Percentiles rank a stretch among this genome's conserved stretches.
phyloP scores from a whole-genome alignment of 2,888 invertebrate species.

The Cataglyphis altisquamis region DNA sequence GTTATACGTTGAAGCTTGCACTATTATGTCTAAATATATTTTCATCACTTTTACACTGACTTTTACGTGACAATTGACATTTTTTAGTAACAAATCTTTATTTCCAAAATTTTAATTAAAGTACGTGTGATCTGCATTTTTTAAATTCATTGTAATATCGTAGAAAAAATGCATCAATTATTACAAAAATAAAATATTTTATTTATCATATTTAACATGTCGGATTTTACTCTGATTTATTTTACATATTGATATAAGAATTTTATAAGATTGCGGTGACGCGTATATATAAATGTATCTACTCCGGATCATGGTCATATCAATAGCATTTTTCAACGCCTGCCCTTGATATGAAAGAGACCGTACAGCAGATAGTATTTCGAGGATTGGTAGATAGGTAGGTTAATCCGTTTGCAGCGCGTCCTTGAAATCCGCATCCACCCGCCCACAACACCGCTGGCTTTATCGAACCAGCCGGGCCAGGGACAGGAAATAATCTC shows the following conservation, averaged over 20 bases:
- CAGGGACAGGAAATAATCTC: constrained; percentile 77
- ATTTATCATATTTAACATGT: background rate
- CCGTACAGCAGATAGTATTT: constrained; percentile 34
- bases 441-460: constrained; percentile 76
- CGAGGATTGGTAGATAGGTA: constrained; percentile 60
- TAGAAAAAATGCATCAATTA: background rate
- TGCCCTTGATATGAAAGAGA: constrained; percentile 13
- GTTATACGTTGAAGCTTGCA: background rate
- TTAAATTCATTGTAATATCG: background rate
- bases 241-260: background rate
- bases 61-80: background rate
- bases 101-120: background rate
- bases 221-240: background rate
- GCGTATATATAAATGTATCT: background rate
- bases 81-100: background rate
- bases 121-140: background rate
- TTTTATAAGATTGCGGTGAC: background rate
- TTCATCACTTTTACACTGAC: background rate
- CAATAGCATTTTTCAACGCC: constrained; percentile 9
- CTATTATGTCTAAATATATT: background rate
- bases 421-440: constrained; percentile 77
- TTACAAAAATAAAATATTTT: background rate
- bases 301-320: constrained; percentile 8
- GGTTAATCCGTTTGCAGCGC: constrained; percentile 72
- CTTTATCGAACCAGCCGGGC: constrained; percentile 84